Evolutionary conservation across 2,888 invertebrate species (phyloP), one percentile per base, ranked within the genome.

Genomic region (Hemithea aestivaria): DNA sequence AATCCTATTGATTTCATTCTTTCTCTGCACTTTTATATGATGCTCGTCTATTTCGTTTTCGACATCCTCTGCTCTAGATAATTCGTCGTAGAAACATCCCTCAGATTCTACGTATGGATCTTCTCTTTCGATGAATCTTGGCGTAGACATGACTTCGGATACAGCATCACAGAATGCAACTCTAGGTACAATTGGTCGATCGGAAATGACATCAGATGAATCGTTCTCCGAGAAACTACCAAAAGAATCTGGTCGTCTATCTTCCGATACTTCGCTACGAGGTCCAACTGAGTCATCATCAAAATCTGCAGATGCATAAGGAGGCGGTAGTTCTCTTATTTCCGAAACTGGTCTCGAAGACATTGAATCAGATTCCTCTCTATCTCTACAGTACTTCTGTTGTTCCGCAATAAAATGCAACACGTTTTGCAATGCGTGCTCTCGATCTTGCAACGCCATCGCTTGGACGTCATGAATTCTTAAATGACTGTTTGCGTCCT

Each of bases 391-490:
- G 65, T 93, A 93, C 63, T 92, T 91, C 58, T 93, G 93, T 64
- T 93, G 93, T 56, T 93, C 93, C 2, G 92, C 93, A 52, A 93
- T 92, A 68, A 93, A 93, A 40, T 91, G 90, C 3, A 93, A 80
- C 1, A 93, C 93, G 58, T 91, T 93, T 62, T 93, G 93, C 20
- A 93, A 78, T 0, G 92, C 91, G 56, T 90, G 90, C 64, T 93
- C 92, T 29, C 92, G 84, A 50, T 92, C 93, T 35, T 90, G 89
- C 27, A 84, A 57, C 7, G 79, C 79, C 71, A 85, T 74, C 8
- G 82, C 74, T 62, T 80, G 85, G 10, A 80, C 79, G 43, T 88
- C 87, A 27, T 87, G 85, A 32, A 83, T 74, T 52, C 85, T 66
- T 34, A 87, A 66, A 52, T 82, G 82, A 49, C 53, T 82, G 43